These are phyloP conservation scores for Euwallacea fornicatus DNA, from an alignment of 1,140 invertebrate genomes.

Conservation along the genomic window DNA sequence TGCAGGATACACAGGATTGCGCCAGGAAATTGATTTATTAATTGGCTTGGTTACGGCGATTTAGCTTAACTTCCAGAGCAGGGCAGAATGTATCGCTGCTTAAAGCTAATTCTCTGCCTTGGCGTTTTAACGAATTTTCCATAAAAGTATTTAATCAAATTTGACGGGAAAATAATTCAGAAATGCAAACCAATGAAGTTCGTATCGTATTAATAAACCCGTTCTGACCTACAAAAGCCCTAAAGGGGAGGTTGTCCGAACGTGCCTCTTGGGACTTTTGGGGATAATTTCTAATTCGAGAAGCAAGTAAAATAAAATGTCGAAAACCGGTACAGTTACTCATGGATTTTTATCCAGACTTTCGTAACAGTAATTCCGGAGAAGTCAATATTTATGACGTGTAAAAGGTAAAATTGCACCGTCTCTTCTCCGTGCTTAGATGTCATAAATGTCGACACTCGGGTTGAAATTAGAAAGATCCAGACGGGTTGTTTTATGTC, in stretches of 20 bases:
- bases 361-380: too few species aligned
- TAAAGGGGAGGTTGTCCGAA: conserved; percentile 28
- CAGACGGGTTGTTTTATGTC: too few species aligned
- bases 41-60: conserved; percentile 22
- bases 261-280: conserved; percentile 15
- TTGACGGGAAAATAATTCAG: background rate
- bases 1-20: conserved; percentile 25
- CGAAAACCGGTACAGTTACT: too few species aligned
- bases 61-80: background rate
- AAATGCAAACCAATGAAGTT: conserved; percentile 20
- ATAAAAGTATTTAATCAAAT: background rate
- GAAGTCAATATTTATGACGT: too few species aligned
- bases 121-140: background rate
- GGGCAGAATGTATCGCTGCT: background rate
- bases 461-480: too few species aligned
- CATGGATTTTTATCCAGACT: too few species aligned
- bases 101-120: background rate
- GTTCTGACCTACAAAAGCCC: conserved; percentile 30
- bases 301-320: conserved; percentile 7
- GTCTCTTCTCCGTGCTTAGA: too few species aligned
- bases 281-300: conserved; percentile 32
- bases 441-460: too few species aligned
- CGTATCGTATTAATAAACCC: conserved; percentile 31
- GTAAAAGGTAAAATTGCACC: too few species aligned
- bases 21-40: conserved; percentile 36